A percentile compares a stretch with the other conserved stretches of the same genome.
Evolutionary conservation across 2,888 invertebrate genomes (phyloP).

Genomic region (Aphelenchoides bicaudatus): DNA sequence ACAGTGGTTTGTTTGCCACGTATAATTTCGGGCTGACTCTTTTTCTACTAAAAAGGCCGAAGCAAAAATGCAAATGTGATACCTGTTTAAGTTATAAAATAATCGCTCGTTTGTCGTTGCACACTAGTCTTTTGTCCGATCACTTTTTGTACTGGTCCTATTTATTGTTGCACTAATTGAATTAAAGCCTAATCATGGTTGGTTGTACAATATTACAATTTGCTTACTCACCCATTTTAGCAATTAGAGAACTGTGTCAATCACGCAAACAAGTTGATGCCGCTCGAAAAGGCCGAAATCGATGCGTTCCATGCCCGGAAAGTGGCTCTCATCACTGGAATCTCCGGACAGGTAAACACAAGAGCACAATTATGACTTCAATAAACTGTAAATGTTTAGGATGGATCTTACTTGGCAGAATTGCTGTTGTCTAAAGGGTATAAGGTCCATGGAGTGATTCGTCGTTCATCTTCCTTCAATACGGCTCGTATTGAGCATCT

Average conservation of each 20-base stretch:
- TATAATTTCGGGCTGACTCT: no score
- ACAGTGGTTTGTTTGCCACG: no score
- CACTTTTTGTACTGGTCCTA: no score
- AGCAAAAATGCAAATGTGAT: no score
- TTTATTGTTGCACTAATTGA: no score
- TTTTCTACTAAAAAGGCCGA: no score
- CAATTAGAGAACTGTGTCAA: slow-evolving; percentile 14
- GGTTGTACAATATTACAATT: no score
- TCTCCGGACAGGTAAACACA: slow-evolving; percentile 83
- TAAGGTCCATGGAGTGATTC: slow-evolving; percentile 84
- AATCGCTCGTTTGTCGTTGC: no score
- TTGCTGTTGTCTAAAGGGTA: slow-evolving; percentile 86
- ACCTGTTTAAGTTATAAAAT: no score
- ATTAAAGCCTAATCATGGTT: no score
- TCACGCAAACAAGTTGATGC: slow-evolving; percentile 32
- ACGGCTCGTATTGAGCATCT: slow-evolving; percentile 92
- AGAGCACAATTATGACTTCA: slow-evolving; percentile 30
- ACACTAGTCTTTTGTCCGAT: no score
- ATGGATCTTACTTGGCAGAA: slow-evolving; percentile 95
- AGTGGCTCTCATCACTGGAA: slow-evolving; percentile 89
- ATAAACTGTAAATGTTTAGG: slow-evolving; percentile 67
- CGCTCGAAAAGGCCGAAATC: slow-evolving; percentile 42
- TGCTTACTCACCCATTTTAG: no score
- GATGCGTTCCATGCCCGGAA: slow-evolving; percentile 57
- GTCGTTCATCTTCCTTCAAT: slow-evolving; percentile 76